Base-by-base conservation (phyloP, 2,888 invertebrate species). In the Noctua janthe region DNA sequence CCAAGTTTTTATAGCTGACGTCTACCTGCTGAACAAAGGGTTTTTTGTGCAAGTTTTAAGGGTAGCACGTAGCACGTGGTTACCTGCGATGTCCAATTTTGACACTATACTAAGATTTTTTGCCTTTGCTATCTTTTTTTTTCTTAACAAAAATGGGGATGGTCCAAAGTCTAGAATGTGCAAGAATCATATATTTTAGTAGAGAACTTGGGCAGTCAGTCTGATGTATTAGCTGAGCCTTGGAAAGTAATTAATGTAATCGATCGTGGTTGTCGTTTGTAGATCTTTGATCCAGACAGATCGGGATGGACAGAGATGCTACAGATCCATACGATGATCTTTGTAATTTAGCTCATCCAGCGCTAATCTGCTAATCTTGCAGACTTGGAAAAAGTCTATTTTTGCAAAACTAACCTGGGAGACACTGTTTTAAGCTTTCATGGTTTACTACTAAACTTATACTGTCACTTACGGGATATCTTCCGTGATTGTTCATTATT, bases 1-100 rank as follows among this genome's bases (percentile, higher is more conserved):
- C 59, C 10, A 29, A 76, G 23, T 80, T 71, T 76, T 74, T 79
- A 62, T 47, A 72, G 20, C n/a, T 17, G 39, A 7, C 47, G 62
- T 29, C 67, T 87, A 88, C 51, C 90, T 90, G 90, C 66, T 35
- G 74, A 83, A 89, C 86, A 84, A 90, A 82, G 59, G 11, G 2
- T 75, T 78, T 88, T 89, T 79, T 75, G 66, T 76, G 51, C 49
- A 71, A 77, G 49, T 23, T 80, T 62, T 76, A 62, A 75, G 78
- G 81, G 71, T 86, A 29, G 71, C 54, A 74, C 54, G 71, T 78
- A 23, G 62, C 54, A 76, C 64, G 69, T 79, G 77, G 70, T 78
- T 78, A 87, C 87, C 87, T 87, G 87, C 78, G n/a, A 62, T 43
- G 64, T 66, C 80, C 66, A 80, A 76, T 47, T 71, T 69, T 29